Conservation (phyloP, 2,797 vertebrate species). For the Sternotherus odoratus region DNA sequence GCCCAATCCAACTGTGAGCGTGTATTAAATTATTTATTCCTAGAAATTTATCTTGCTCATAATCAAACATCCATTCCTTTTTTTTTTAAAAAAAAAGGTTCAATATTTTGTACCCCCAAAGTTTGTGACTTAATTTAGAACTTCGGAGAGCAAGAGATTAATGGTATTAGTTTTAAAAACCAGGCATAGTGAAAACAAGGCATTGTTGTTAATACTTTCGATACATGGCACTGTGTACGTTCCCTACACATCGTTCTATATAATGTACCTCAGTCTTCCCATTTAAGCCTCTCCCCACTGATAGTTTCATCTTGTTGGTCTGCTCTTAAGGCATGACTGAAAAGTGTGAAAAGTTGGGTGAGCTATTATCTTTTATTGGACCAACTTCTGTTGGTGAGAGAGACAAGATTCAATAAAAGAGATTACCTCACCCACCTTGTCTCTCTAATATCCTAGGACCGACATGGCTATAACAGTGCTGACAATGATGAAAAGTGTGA, state of each 20-base stretch:
- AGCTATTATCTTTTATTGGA: neutral
- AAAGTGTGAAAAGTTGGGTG: neutral
- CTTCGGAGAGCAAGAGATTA: neutral
- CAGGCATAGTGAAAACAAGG: neutral
- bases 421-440: neutral
- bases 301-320: neutral
- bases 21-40: neutral
- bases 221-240: neutral
- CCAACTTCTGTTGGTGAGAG: neutral
- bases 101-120: neutral
- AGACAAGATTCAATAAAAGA: neutral
- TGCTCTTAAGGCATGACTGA: neutral
- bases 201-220: neutral
- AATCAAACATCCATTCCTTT: neutral
- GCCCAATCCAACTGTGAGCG: neutral
- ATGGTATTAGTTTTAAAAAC: neutral
- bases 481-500: neutral
- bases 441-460: neutral
- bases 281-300: neutral
- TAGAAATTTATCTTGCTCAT: neutral
- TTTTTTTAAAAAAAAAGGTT: neutral
- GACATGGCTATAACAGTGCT: neutral
- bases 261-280: neutral
- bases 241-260: neutral
- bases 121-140: neutral